A percentile compares a stretch with the other conserved stretches of the same genome.
Evolutionary conservation across 2,113 vertebrate genomes (phyloP).

Genomic region (Mormyrus lacerda): DNA sequence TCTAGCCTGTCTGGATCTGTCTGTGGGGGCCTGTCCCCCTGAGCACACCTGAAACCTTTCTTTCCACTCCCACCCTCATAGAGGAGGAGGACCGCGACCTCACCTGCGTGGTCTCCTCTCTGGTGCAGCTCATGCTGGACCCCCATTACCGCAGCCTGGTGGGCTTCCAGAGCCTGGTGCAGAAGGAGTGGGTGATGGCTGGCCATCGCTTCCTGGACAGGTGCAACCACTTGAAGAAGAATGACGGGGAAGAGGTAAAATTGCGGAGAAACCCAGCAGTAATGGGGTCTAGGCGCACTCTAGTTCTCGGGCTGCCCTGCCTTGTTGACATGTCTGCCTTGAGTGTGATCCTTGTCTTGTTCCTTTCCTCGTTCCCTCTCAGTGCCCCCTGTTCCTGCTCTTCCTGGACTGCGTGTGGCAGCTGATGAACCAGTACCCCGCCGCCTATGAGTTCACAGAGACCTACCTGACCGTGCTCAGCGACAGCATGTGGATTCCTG

Average conservation of each 20-base stretch:
- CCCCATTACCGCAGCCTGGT: slow-evolving; percentile 81
- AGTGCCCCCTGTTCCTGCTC: slow-evolving; percentile 88
- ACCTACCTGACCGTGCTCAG: slow-evolving; percentile 78
- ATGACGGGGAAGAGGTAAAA: slow-evolving; percentile 80
- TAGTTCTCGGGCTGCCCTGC: not conserved
- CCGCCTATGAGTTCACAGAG: slow-evolving; percentile 92
- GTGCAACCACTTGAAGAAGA: slow-evolving; percentile 92
- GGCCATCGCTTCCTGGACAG: slow-evolving; percentile 89
- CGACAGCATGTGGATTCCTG: slow-evolving; percentile 81
- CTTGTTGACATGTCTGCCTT: not conserved
- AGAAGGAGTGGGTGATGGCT: slow-evolving; percentile 98
- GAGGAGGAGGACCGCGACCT: slow-evolving; percentile 93
- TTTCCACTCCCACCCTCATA: slow-evolving; percentile 39
- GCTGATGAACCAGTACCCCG: slow-evolving; percentile 85
- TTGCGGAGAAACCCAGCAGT: not conserved
- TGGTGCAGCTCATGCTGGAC: slow-evolving; percentile 92
- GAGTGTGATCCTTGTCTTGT: not conserved
- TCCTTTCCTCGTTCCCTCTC: not conserved
- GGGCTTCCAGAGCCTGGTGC: slow-evolving; percentile 92
- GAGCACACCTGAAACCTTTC: not conserved
- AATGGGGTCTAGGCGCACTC: not conserved
- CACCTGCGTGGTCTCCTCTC: slow-evolving; percentile 79
- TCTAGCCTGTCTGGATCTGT: not conserved
- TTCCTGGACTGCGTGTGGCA: slow-evolving; percentile 97
- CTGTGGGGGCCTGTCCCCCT: not conserved